Base-by-base conservation (phyloP, 2,113 vertebrate species). In the Sturnira hondurensis region DNA sequence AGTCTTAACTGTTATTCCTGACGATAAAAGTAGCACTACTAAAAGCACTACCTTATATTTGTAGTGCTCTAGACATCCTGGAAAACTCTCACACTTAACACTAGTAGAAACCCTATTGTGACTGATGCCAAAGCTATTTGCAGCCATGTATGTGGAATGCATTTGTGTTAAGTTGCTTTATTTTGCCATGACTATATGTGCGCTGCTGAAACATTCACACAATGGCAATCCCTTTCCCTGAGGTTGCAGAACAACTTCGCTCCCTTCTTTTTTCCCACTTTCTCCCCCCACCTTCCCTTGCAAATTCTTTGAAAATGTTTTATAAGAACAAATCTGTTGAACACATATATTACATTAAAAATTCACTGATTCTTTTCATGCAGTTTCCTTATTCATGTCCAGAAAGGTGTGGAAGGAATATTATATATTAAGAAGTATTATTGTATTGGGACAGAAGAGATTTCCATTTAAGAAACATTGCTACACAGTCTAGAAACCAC, bases 281-380 rank as follows among this genome's bases (percentile, higher is more conserved):
- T 36, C 7, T 22, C 4, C 50, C n/a, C 50, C 33, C 4, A 7
- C 61, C 11, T 28, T 36, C 19, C 63, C 17, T 8, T 50, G 33
- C 24, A 11, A 71, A 43, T 12, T 43, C 58, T 73, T 86, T 52
- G 47, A 86, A 63, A 80, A 68, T 41, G 20, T 82, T 82, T 83
- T 74, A 22, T 54, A 93, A 82, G 36, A 76, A 15, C n/a, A 68
- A 52, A 19, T 92, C 86, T n/a, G 56, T 89, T 91, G 89, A 71
- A 86, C 26, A 93, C 5, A 90, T 56, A 83, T n/a, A 95, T 17
- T 70, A 63, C 20, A n/a, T 58, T 77, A 95, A 80, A 93, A 63
- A 50, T 80, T 73, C 26, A 91, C 7, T 45, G 28, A 22, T 95
- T 95, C 8, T 82, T 96, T 87, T 16, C 31, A 63, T 47, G 93